These are phyloP conservation scores for Omphaloscelis lunosa DNA, from an alignment of 2,888 invertebrate genomes.

Conservation along the genomic window DNA sequence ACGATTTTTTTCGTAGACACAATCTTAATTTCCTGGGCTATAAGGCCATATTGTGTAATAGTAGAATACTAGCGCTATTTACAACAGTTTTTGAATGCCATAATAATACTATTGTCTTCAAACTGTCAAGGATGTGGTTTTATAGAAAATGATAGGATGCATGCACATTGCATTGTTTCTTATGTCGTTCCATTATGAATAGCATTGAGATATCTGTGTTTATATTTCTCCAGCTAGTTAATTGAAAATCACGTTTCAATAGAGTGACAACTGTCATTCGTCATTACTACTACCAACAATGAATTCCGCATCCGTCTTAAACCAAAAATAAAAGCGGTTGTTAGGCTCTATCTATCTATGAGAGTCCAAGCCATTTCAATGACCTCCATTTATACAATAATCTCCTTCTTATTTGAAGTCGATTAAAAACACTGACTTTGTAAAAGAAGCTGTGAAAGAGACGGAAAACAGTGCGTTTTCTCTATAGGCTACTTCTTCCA, in stretches of 20 bases:
- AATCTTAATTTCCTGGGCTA: neutral
- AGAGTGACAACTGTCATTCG: neutral
- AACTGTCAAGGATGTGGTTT: slow-evolving; percentile 30
- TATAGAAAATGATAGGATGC: slow-evolving; percentile 35
- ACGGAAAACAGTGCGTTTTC: neutral
- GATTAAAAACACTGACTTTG: neutral
- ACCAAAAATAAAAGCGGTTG: neutral
- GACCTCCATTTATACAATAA: neutral
- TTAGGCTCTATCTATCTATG: neutral
- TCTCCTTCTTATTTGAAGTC: too few species aligned
- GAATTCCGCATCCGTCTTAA: neutral
- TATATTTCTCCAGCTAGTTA: slow-evolving; percentile 2
- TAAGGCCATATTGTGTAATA: neutral
- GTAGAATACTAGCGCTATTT: slow-evolving; percentile 3
- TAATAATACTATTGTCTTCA: slow-evolving; percentile 34
- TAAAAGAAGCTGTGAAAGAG: neutral
- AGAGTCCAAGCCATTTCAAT: neutral
- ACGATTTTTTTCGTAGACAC: too few species aligned
- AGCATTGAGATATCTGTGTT: slow-evolving; percentile 35
- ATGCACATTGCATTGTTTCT: slow-evolving; percentile 23
- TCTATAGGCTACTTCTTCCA: neutral
- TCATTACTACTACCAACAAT: neutral
- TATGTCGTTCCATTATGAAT: neutral
- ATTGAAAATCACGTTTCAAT: slow-evolving; percentile 16
- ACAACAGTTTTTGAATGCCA: slow-evolving; percentile 21